Base-by-base conservation (phyloP, 2,113 vertebrate species). In the Eleginops maclovinus region DNA sequence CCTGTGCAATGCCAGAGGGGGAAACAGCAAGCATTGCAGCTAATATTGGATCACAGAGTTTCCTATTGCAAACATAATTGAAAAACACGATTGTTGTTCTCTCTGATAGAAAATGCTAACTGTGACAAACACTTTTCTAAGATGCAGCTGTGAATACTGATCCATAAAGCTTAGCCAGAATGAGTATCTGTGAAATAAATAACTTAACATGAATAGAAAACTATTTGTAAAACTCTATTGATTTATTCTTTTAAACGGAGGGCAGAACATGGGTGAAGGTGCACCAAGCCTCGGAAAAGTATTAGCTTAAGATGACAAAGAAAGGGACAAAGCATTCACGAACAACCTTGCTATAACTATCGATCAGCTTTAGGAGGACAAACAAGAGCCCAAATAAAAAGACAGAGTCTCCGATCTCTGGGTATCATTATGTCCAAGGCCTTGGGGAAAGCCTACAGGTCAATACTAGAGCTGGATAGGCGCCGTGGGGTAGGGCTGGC, bases 391-490 rank as follows among this genome's bases (percentile, higher is more conserved):
- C 74, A 76, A 77, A 91, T 72, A 90, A 87, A 89, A 86, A 87
- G 73, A 60, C 26, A 2, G 68, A 84, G 79, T 69, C 79, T 88
- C 75, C 19, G 70, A 82, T 90, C 75, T 77, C 85, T 77, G 10
- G 24, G 83, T 86, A 90, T 90, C 79, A 91, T 92, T 91, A 82
- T 77, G 75, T 75, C 75, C 64, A 44, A 82, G 79, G 88, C 82
- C 88, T 90, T 82, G 86, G 83, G 84, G 91, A 89, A 92, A 89
- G 88, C 88, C 90, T 91, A 81, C 87, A 77, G 88, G 93, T 93
- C 90, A 92, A 91, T 92, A 92, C 64, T 60, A 54, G 62, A 78
- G 87, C 72, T 81, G 75, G 72, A 73, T 16, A 51, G 83, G 66
- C 66, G 31, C 79, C 14, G 60, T 77, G 70, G 80, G 85, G 79